Evolutionary conservation across 2,888 invertebrate species (phyloP).

Genomic region (Dynastes maya): DNA sequence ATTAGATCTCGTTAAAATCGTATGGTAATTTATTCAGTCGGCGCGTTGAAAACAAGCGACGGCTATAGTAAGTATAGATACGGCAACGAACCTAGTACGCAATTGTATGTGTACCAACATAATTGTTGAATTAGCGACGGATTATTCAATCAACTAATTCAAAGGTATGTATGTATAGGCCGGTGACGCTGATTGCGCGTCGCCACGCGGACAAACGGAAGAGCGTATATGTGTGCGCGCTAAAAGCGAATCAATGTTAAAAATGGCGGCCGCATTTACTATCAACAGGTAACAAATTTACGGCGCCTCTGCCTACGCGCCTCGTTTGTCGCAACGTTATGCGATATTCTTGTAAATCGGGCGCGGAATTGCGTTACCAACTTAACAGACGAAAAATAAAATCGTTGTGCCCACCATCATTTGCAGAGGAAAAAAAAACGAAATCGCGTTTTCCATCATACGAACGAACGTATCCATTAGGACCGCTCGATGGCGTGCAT

Average conservation of each 20-base stretch:
- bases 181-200: conserved; percentile 41
- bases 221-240: conserved; percentile 36
- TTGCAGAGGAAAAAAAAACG: not conserved
- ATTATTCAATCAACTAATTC: conserved; percentile 56
- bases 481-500: conserved; percentile 13
- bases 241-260: conserved; percentile 47
- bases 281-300: conserved; percentile 46
- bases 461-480: conserved; percentile 22
- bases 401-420: not conserved
- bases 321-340: conserved; percentile 25
- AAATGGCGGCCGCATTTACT: conserved; percentile 38
- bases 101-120: conserved; percentile 20
- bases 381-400: conserved; percentile 14
- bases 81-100: not conserved
- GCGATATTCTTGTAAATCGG: conserved; percentile 38
- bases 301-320: conserved; percentile 21
- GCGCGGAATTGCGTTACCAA: not conserved
- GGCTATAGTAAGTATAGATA: not conserved
- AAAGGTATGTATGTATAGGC: conserved; percentile 48
- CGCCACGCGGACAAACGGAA: conserved; percentile 22
- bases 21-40: conserved; percentile 45
- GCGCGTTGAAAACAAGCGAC: conserved; percentile 23
- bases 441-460: not conserved
- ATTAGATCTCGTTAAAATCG: conserved; percentile 45
- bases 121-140: conserved; percentile 55